Base-by-base conservation (phyloP, 2,113 vertebrate genomes). In the Antechinus flavipes region DNA sequence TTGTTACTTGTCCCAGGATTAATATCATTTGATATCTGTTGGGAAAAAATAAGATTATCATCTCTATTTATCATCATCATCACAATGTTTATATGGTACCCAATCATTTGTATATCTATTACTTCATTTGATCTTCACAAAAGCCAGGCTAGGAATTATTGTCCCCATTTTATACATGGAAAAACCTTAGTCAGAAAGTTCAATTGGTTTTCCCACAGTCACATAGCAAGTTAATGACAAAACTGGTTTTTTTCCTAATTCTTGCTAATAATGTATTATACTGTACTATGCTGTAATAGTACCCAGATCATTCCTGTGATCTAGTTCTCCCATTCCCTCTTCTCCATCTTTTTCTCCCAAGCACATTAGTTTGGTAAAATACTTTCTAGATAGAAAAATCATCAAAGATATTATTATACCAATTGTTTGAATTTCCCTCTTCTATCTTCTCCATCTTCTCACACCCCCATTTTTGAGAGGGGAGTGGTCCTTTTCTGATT, bases 161-260 rank as follows among this genome's bases (percentile, higher is more conserved):
- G 49, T 24, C 93, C 68, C 49, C n/a, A 30, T 52, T 3, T 56
- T 26, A 56, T 23, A 56, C 4, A 56, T 56, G 55, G 55, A 56
- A 26, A 56, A 56, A 26, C 25, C 55, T 56, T 0, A 0, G 42
- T 53, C 89, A 90, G 94, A 91, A 42, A 96, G 46, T 30, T 1
- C 8, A 1, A 0, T 0, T 0, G 9, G 22, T 47, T 49, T 26
- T 14, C 68, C 23, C 25, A 7, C 27, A 76, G 30, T 55, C 53
- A 89, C 89, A 89, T 27, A 42, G 50, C 92, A 11, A 10, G 24
- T 4, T 30, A 10, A 2, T 35, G 6, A n/a, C 24, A 27, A 30
- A 90, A 30, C 24, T 53, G 2, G 2, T 47, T 47, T 47, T 61
- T 12, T 61, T 35, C 61, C 30, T 68, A 68, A 68, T 3, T 68